Conservation (phyloP, 2,888 invertebrate species). For the Oligia strigilis region DNA sequence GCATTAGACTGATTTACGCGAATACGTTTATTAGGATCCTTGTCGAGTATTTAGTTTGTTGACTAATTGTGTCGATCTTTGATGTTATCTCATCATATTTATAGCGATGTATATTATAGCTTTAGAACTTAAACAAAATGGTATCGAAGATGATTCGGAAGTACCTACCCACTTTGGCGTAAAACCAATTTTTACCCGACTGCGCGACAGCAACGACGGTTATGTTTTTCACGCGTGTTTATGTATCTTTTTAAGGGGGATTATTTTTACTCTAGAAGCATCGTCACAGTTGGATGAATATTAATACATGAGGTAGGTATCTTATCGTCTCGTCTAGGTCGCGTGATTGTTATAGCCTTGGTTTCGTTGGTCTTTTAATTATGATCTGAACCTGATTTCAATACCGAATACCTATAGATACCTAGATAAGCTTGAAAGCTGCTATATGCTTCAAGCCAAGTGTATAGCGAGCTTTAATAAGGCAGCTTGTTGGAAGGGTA, state of each 20-base stretch:
- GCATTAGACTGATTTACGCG: slow-evolving; percentile 43
- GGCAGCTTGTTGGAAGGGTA: not conserved
- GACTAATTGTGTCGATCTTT: slow-evolving; percentile 17
- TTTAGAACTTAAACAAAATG: not conserved
- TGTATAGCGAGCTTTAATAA: not conserved
- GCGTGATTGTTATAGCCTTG: not conserved
- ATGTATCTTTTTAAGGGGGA: no score
- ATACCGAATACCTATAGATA: no score
- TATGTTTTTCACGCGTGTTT: not conserved
- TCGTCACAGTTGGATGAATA: not conserved
- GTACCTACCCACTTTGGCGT: not conserved
- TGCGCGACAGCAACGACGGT: not conserved
- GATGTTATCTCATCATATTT: slow-evolving; percentile 3
- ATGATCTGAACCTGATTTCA: no score
- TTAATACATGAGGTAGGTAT: not conserved
- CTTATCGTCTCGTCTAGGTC: not conserved
- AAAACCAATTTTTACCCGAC: not conserved
- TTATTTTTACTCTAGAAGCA: not conserved
- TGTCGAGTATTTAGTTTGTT: slow-evolving; percentile 24
- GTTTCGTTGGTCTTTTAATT: no score
- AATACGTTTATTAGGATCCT: slow-evolving; percentile 24
- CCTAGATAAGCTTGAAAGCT: not conserved
- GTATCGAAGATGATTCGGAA: not conserved
- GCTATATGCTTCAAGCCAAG: not conserved
- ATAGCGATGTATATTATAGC: not conserved